Percentiles rank a stretch among this genome's conserved stretches.
Conservation (phyloP, 2,888 invertebrate species). For the Drosophila siamana region DNA sequence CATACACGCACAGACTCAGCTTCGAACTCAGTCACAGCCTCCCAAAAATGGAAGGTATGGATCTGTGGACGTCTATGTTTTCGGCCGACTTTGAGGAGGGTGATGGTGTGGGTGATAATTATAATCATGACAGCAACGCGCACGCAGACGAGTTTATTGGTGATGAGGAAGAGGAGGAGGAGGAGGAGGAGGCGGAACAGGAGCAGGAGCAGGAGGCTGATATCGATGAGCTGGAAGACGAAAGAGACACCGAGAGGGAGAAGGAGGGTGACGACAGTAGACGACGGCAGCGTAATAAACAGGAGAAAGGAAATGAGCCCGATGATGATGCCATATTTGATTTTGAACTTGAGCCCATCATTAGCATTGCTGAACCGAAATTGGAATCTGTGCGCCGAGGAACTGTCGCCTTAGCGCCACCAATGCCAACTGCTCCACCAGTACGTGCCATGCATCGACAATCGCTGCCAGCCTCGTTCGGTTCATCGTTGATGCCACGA, state of each 20-base stretch:
- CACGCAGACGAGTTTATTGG: conserved; percentile 53
- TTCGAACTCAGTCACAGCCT: conserved; percentile 19
- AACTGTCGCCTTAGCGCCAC: conserved; percentile 32
- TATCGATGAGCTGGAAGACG: conserved; percentile 47
- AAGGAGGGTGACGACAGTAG: not conserved
- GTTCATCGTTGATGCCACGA: conserved; percentile 19
- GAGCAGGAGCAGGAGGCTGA: conserved; percentile 45
- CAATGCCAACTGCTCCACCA: conserved; percentile 34
- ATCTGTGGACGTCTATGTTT: conserved; percentile 82
- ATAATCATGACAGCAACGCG: conserved; percentile 26
- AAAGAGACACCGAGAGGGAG: conserved; percentile 19
- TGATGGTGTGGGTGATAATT: conserved; percentile 30
- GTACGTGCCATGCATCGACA: conserved; percentile 50
- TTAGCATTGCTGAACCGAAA: conserved; percentile 49
- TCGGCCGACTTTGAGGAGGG: conserved; percentile 73
- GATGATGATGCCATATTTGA: conserved; percentile 81
- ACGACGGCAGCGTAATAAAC: not conserved
- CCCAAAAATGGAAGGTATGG: conserved; percentile 78
- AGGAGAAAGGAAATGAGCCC: conserved; percentile 51
- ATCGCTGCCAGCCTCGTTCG: conserved; percentile 34
- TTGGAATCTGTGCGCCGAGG: conserved; percentile 8
- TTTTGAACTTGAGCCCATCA: conserved; percentile 70
- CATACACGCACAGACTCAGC: conserved; percentile 37
- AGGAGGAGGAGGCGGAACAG: conserved; percentile 39
- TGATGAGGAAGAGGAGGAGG: conserved; percentile 48